A percentile compares a stretch with the other conserved stretches of the same genome.
These are phyloP conservation scores for Helicoverpa assulta DNA, from an alignment of 2,888 invertebrate species.

Conservation along the genomic window DNA sequence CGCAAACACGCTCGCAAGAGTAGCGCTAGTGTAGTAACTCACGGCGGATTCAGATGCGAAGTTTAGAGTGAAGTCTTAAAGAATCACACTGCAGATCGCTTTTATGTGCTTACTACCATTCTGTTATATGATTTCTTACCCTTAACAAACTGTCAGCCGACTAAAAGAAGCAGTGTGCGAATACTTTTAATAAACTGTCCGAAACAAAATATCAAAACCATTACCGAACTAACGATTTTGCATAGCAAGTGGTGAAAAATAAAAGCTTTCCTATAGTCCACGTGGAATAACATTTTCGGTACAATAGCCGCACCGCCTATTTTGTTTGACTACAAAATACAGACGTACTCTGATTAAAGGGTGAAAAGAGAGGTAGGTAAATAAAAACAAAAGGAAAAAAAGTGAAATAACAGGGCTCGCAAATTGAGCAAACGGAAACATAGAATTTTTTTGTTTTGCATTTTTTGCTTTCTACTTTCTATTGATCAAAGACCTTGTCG, in stretches of 20 bases:
- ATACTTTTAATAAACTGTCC: slow-evolving; percentile 22
- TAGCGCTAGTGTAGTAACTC: too few species aligned
- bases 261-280: slow-evolving; percentile 16
- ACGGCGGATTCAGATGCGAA: too few species aligned
- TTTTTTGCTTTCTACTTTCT: slow-evolving; percentile 6
- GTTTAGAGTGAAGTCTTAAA: too few species aligned
- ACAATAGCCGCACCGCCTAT: slow-evolving; percentile 19
- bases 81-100: too few species aligned
- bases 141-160: too few species aligned
- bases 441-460: not conserved
- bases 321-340: slow-evolving; percentile 64
- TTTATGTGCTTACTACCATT: too few species aligned
- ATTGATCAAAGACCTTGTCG: not conserved
- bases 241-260: slow-evolving; percentile 39
- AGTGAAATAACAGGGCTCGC: slow-evolving; percentile 45
- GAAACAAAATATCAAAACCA: slow-evolving; percentile 37
- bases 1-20: too few species aligned
- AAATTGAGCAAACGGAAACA: slow-evolving; percentile 55
- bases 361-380: slow-evolving; percentile 50
- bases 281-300: slow-evolving; percentile 38
- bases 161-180: too few species aligned
- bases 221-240: slow-evolving; percentile 33
- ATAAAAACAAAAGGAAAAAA: slow-evolving; percentile 54
- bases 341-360: slow-evolving; percentile 65
- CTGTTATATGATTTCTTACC: too few species aligned